Conservation (phyloP, 2,113 vertebrate species). For the Vulpes lagopus region DNA sequence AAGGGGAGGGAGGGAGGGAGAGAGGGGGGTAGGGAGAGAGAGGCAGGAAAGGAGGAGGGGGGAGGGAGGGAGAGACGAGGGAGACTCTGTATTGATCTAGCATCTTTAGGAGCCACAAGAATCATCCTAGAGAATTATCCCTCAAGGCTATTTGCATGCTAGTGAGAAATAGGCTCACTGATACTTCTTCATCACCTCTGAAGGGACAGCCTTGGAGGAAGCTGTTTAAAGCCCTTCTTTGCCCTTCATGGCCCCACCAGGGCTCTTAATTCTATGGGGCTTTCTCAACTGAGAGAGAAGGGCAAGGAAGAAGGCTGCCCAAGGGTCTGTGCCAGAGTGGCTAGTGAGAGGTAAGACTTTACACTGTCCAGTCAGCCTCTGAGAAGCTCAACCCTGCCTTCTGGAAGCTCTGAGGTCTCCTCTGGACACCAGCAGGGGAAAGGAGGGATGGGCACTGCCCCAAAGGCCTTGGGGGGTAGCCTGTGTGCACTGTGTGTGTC, state of each 20-base stretch:
- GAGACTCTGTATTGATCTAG: background rate
- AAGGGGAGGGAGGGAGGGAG: background rate
- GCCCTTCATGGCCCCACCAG: background rate
- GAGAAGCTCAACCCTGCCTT: background rate
- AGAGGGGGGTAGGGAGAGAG: no score
- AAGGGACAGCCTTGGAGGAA: background rate
- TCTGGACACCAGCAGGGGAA: background rate
- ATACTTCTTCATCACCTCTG: background rate
- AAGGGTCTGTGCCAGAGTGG: background rate
- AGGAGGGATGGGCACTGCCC: background rate
- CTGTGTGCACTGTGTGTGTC: background rate
- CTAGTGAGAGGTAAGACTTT: background rate
- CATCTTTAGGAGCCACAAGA: background rate
- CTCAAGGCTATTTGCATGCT: background rate
- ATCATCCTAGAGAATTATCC: background rate
- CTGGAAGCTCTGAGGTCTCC: background rate
- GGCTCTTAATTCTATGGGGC: background rate
- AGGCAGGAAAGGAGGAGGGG: background rate
- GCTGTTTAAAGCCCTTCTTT: background rate
- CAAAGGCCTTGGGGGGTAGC: background rate
- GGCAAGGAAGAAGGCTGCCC: background rate
- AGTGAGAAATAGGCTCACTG: background rate
- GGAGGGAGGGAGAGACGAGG: no score
- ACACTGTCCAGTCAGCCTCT: background rate
- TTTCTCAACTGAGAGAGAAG: background rate